phyloP scores from a whole-genome alignment of 2,888 invertebrate species.

The Euplagia quadripunctaria region DNA sequence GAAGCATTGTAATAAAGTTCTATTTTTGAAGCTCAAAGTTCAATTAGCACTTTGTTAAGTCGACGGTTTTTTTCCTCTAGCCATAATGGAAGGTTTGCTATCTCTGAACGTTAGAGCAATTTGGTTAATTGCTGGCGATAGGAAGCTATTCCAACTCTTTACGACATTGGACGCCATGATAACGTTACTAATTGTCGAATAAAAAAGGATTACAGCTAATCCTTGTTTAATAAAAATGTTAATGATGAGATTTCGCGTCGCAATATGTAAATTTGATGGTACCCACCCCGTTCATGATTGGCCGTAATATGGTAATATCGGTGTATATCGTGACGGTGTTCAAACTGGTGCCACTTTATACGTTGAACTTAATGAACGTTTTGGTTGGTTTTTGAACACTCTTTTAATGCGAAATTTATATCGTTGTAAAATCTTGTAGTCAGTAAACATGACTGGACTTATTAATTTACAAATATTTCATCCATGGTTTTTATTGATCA shows the following conservation, averaged over 20 bases:
- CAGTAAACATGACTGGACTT: not conserved
- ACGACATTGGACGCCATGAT: conserved; percentile 80
- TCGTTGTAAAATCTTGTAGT: conserved; percentile 1
- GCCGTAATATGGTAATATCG: conserved; percentile 56
- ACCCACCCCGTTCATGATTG: conserved; percentile 69
- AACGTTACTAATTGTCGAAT: conserved; percentile 86
- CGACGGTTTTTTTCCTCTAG: conserved; percentile 57
- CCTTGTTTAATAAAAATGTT: conserved; percentile 87
- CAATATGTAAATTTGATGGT: conserved; percentile 80
- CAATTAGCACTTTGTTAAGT: conserved; percentile 68
- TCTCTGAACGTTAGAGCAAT: conserved; percentile 72
- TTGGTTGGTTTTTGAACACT: conserved; percentile 16
- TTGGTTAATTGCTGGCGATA: conserved; percentile 82
- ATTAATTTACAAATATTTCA: not conserved
- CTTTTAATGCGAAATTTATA: conserved; percentile 8
- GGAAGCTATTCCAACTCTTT: conserved; percentile 84
- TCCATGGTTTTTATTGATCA: not conserved
- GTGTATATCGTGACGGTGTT: conserved; percentile 42
- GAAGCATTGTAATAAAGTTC: conserved; percentile 30
- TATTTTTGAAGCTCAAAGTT: conserved; percentile 37
- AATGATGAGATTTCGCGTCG: conserved; percentile 82
- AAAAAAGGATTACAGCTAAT: conserved; percentile 86
- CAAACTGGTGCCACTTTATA: conserved; percentile 42
- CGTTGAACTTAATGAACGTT: conserved; percentile 28
- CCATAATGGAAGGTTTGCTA: conserved; percentile 73